Evolutionary conservation across 2,113 vertebrate genomes (phyloP).

Genomic region (Sphaerodactylus townsendi): DNA sequence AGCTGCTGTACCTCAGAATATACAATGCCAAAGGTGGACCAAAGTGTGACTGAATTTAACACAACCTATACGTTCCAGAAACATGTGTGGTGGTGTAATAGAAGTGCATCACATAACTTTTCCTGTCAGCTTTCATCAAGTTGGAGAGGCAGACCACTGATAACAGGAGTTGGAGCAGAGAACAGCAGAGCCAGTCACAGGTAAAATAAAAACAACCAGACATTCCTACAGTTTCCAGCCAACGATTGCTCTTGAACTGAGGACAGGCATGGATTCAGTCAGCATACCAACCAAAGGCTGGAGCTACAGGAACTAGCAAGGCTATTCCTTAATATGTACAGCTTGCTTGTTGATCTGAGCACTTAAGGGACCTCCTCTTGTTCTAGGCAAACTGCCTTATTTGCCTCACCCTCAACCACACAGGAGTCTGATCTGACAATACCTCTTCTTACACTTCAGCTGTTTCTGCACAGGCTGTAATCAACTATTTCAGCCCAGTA

Average conservation of each 20-base stretch:
- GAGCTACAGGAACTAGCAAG: background rate
- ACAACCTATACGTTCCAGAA: background rate
- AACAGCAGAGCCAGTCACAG: background rate
- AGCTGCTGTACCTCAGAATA: background rate
- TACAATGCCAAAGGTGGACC: background rate
- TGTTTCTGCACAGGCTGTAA: too few species aligned
- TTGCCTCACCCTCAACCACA: background rate
- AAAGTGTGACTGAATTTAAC: background rate
- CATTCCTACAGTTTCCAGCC: background rate
- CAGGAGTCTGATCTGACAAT: background rate
- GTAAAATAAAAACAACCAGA: background rate
- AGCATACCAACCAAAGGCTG: too few species aligned
- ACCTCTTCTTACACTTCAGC: background rate
- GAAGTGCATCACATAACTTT: background rate
- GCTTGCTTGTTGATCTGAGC: background rate
- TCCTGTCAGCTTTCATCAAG: too few species aligned
- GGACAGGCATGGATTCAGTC: background rate
- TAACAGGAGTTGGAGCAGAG: background rate
- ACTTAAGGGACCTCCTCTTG: background rate
- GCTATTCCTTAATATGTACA: conserved; percentile 23
- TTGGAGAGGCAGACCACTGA: background rate
- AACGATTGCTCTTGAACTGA: background rate
- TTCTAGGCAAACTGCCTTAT: background rate
- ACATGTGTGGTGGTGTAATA: background rate
- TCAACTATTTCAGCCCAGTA: too few species aligned